Evolutionary conservation across 1,140 invertebrate genomes (phyloP), one percentile per base, ranked within the genome.

Genomic region (Hycleus cichorii): DNA sequence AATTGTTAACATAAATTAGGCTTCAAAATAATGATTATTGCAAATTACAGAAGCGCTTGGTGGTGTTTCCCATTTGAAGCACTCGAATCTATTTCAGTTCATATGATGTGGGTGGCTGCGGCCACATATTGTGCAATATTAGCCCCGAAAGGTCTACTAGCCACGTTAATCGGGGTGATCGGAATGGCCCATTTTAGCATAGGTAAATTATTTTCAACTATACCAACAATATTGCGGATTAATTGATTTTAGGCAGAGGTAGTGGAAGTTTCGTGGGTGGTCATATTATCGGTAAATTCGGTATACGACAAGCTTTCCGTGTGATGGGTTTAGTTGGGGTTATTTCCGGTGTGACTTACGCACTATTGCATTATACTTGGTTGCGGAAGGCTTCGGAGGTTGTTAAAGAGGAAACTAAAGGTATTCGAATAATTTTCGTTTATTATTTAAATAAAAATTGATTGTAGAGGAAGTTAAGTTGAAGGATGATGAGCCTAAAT

Each of bases 71-170:
- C 88, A 1, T 89, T 91, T 67, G 91, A 94, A 75, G 83, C 87
- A 1, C 83, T 91, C 78, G 90, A 94, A 75, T 85, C 88, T 1
- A 75, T 93, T 6, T 91, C 90, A 1, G 89, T 90, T 49, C 89
- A 91, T 69, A 74, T 94, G 39, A 89, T 93, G 87, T 92, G 89
- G 86, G 88, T 91, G 6, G 87, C 90, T n/a, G 88, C 88, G 2
- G 87, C 89, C 4, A 91, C 88, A 0, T 93, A 92, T 72, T 90
- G 87, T 69, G 85, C 86, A 7, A 79, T 88, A 66, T 74, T 92
- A 49, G 85, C 89, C 11, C 90, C 90, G 0, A 86, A 86, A 72
- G 89, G 82, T 65, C 72, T 93, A 42, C 72, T 91, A 18, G 90
- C 89, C 11, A 92, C 90, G 4, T 75, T 92, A 12, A 90, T 90